Evolutionary conservation across 2,888 invertebrate genomes (phyloP).

Genomic region (Tachina fera): DNA sequence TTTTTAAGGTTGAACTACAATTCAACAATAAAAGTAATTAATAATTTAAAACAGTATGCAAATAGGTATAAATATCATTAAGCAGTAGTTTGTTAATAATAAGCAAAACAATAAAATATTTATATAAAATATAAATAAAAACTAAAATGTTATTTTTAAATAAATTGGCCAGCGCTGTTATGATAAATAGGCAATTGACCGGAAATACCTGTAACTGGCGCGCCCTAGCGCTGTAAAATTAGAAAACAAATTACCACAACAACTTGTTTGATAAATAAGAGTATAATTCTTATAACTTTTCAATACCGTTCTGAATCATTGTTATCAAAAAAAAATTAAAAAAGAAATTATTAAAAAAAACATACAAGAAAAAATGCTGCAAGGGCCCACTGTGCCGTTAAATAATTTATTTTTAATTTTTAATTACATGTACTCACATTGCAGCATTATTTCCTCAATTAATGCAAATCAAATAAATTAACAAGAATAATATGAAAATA

Average conservation of each 20-base stretch:
- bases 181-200: neutral
- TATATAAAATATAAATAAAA: neutral
- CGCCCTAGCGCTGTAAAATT: neutral
- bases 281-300: no score
- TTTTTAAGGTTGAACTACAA: conserved; percentile 25
- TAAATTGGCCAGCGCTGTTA: neutral
- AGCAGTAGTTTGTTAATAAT: neutral
- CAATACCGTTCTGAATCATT: no score
- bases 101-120: conserved; percentile 15
- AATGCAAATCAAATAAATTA: conserved; percentile 18
- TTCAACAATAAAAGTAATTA: conserved; percentile 27
- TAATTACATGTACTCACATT: conserved; percentile 7
- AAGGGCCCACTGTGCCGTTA: neutral
- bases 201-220: conserved; percentile 1
- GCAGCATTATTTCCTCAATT: conserved; percentile 30
- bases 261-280: neutral
- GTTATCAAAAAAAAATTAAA: no score
- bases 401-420: neutral
- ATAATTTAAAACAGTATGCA: conserved; percentile 18
- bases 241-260: neutral
- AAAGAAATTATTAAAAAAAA: no score
- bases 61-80: conserved; percentile 24
- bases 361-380: neutral
- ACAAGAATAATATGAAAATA: neutral
- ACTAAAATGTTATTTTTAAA: neutral